Conservation (phyloP, 2,888 invertebrate genomes). For the Venusia cambrica region DNA sequence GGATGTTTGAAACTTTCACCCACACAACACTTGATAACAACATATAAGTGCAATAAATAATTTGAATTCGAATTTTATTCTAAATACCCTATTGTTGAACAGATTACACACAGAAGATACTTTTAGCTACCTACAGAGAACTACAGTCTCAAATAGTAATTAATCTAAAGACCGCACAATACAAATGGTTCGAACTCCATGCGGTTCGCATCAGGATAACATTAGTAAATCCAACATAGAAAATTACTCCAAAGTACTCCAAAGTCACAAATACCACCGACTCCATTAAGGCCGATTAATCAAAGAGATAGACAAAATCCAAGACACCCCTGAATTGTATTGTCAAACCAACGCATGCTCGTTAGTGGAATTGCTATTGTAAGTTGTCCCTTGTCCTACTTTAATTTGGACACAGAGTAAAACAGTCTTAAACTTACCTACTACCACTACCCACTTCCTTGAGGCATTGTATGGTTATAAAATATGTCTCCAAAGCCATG, state of each 20-base stretch:
- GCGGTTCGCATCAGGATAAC: slow-evolving; percentile 26
- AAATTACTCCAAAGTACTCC: slow-evolving; percentile 47
- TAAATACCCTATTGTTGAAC: too few relatives aligned
- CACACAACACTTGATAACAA: too few relatives aligned
- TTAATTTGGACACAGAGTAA: slow-evolving; percentile 12
- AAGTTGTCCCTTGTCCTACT: slow-evolving; percentile 18
- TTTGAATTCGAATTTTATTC: too few relatives aligned
- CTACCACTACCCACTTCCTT: too few relatives aligned
- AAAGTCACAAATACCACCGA: slow-evolving; percentile 55
- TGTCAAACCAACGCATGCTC: slow-evolving; percentile 63
- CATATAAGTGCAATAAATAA: too few relatives aligned
- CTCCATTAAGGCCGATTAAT: slow-evolving; percentile 63
- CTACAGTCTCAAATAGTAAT: too few relatives aligned
- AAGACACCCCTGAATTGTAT: slow-evolving; percentile 60
- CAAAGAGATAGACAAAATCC: slow-evolving; percentile 61
- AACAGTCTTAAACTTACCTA: background rate
- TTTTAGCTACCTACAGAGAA: too few relatives aligned
- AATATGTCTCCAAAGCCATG: too few relatives aligned
- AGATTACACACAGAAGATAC: too few relatives aligned
- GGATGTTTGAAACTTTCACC: too few relatives aligned
- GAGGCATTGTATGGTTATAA: too few relatives aligned
- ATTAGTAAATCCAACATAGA: slow-evolving; percentile 40
- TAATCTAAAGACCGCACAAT: slow-evolving; percentile 15
- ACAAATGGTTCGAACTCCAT: slow-evolving; percentile 26
- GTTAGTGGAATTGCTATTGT: slow-evolving; percentile 40